These are phyloP conservation scores for Agrochola lota DNA, from an alignment of 2,888 invertebrate species.

Conservation along the genomic window DNA sequence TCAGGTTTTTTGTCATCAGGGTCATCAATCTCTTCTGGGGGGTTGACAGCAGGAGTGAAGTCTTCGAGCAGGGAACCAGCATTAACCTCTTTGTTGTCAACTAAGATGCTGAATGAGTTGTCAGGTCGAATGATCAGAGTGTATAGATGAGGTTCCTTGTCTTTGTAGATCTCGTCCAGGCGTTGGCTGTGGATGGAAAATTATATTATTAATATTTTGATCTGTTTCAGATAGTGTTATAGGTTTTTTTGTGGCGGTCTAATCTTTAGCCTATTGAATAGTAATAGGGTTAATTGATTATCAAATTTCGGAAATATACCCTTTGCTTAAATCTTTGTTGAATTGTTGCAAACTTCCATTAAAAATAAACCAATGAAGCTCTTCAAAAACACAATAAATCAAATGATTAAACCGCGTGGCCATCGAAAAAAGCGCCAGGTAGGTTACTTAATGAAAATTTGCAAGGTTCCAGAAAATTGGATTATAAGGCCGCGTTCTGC, in stretches of 20 bases:
- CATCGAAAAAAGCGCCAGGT: background rate
- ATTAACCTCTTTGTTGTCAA: conserved; percentile 96
- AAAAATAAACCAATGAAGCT: background rate
- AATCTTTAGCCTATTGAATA: background rate
- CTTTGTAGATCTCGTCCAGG: conserved; percentile 96
- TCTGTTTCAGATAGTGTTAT: background rate
- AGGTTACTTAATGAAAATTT: background rate
- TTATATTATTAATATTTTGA: background rate
- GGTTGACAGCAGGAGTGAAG: conserved; percentile 98
- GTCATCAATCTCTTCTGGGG: conserved; percentile 98
- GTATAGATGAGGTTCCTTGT: conserved; percentile 99
- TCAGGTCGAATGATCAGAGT: conserved; percentile 98
- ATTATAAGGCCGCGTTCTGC: background rate
- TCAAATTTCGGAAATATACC: background rate
- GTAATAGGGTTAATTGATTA: background rate
- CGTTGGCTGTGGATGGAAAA: conserved; percentile 89
- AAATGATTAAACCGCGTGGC: background rate
- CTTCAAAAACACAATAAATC: background rate
- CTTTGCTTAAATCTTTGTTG: background rate
- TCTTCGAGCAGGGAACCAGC: conserved; percentile 96
- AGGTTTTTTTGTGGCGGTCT: too few species aligned
- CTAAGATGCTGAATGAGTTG: conserved; percentile 97
- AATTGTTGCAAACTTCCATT: background rate
- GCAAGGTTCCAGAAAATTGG: background rate
- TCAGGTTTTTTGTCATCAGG: conserved; percentile 95